Conservation (phyloP, 2,113 vertebrate genomes). For the Neodontobutis hainanensis region DNA sequence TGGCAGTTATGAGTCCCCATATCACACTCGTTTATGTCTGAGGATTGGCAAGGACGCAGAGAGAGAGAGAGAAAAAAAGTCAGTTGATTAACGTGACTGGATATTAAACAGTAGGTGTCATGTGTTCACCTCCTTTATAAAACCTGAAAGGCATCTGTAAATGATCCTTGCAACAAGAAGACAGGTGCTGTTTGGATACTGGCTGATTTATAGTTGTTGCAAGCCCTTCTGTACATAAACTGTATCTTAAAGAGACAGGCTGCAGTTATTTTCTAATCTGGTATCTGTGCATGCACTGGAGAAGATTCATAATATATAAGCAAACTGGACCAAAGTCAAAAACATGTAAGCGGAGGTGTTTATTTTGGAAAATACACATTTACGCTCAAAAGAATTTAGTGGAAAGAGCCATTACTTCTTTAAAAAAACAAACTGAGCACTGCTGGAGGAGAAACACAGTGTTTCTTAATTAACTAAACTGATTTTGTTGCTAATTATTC, state of each 20-base stretch:
- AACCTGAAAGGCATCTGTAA: background rate
- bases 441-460: too few relatives aligned
- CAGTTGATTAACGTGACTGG: slow-evolving; percentile 10
- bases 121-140: background rate
- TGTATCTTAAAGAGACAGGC: background rate
- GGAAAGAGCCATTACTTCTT: too few relatives aligned
- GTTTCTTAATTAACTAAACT: too few relatives aligned
- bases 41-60: slow-evolving; percentile 43
- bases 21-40: slow-evolving; percentile 97
- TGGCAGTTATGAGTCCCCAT: slow-evolving; percentile 86
- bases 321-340: background rate
- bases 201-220: background rate
- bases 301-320: too few relatives aligned
- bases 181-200: background rate
- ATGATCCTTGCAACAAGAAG: slow-evolving; percentile 3
- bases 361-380: too few relatives aligned
- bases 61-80: slow-evolving; percentile 9
- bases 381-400: too few relatives aligned
- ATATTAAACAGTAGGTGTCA: slow-evolving; percentile 19
- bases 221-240: background rate
- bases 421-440: too few relatives aligned
- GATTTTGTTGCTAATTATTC: too few relatives aligned
- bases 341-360: too few relatives aligned
- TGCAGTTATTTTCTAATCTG: background rate
- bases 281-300: too few relatives aligned